Conservation (phyloP, 2,797 vertebrate species). For the Hippopotamyrus pictus region DNA sequence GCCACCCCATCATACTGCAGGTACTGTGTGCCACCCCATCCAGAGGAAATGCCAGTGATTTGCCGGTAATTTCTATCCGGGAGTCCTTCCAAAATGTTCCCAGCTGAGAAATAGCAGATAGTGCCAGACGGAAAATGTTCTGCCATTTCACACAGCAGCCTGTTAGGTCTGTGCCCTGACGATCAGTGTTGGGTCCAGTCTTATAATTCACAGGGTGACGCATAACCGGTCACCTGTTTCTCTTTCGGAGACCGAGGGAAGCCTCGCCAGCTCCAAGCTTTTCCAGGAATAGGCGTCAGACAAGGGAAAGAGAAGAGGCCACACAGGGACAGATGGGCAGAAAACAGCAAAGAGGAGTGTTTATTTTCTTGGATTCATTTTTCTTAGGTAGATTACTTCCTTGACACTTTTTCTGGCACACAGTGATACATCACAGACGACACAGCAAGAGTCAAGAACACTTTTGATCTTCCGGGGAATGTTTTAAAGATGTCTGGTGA, state of each 20-base stretch:
- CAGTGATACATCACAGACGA: background rate
- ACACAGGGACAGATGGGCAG: background rate
- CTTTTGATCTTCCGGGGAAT: background rate
- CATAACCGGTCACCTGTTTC: background rate
- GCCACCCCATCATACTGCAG: background rate
- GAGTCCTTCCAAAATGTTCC: background rate
- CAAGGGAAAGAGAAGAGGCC: background rate
- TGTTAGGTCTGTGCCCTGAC: background rate
- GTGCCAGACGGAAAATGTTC: background rate
- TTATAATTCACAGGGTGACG: background rate
- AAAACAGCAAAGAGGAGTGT: background rate
- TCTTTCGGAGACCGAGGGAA: background rate
- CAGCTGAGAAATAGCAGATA: background rate
- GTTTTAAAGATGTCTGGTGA: slow-evolving; percentile 12
- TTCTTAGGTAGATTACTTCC: slow-evolving; percentile 11
- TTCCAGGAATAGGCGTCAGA: background rate
- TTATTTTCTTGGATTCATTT: slow-evolving; percentile 6
- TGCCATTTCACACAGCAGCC: background rate
- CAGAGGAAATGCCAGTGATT: background rate
- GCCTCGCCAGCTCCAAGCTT: background rate
- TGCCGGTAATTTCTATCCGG: background rate
- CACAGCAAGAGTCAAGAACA: background rate
- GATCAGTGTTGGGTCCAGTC: background rate
- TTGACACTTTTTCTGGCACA: background rate
- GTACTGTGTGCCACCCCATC: background rate